These are phyloP conservation scores for Craniophora ligustri DNA, from an alignment of 2,888 invertebrate genomes.

Conservation along the genomic window DNA sequence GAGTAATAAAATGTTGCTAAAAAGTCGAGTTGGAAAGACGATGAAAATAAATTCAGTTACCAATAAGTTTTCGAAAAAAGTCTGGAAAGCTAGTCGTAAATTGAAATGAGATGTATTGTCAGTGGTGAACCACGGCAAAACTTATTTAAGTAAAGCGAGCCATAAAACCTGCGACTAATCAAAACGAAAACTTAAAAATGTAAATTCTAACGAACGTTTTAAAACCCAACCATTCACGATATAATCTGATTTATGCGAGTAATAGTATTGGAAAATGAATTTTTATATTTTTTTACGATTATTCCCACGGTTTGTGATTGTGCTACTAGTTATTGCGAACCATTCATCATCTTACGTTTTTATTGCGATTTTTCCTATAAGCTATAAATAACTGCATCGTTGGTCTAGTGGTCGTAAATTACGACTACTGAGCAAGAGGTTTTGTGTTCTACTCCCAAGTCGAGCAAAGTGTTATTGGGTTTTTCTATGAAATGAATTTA, in stretches of 20 bases:
- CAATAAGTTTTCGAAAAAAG: not conserved
- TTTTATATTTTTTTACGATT: slow-evolving; percentile 24
- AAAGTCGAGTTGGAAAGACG: too few species aligned
- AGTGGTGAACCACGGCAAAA: slow-evolving; percentile 4
- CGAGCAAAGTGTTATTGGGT: too few species aligned
- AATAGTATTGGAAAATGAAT: slow-evolving; percentile 31
- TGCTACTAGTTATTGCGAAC: slow-evolving; percentile 35
- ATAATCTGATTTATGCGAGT: slow-evolving; percentile 41
- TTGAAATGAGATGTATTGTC: slow-evolving; percentile 2
- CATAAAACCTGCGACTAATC: slow-evolving; percentile 41
- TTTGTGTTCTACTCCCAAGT: too few species aligned
- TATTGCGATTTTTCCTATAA: slow-evolving; percentile 13
- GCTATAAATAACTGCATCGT: slow-evolving; percentile 39
- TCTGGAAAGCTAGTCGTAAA: not conserved
- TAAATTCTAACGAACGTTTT: slow-evolving; percentile 27
- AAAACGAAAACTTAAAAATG: slow-evolving; percentile 35
- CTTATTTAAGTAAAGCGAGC: slow-evolving; percentile 42
- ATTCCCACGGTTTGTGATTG: slow-evolving; percentile 26
- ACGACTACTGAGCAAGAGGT: too few species aligned
- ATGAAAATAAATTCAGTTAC: too few species aligned
- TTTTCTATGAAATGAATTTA: too few species aligned
- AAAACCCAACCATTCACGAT: slow-evolving; percentile 20
- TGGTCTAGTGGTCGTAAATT: too few species aligned
- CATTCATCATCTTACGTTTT: slow-evolving; percentile 40
- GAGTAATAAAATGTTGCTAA: too few species aligned